Conservation (phyloP, 1,140 invertebrate species). For the Drosophila guanche region DNA sequence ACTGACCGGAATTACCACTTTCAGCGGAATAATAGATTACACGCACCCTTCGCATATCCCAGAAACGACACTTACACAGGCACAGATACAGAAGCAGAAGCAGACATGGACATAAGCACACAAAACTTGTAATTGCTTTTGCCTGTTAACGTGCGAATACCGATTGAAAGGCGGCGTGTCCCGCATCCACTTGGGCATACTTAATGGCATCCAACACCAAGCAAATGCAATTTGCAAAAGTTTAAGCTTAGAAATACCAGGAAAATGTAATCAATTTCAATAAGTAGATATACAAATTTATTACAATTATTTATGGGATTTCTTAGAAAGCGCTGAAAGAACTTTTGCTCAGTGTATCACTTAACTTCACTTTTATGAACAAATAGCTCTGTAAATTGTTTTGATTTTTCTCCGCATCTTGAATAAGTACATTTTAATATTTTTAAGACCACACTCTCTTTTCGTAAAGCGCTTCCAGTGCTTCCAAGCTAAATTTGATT, state of each 20-base stretch:
- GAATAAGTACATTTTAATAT: no score
- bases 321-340: neutral
- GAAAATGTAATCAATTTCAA: conserved; percentile 29
- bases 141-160: conserved; percentile 42
- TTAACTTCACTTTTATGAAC: no score
- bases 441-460: no score
- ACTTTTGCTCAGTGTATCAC: neutral
- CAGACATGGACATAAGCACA: conserved; percentile 8
- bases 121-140: conserved; percentile 39
- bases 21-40: conserved; percentile 79
- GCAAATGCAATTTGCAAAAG: conserved; percentile 43
- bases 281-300: conserved; percentile 12
- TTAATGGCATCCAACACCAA: conserved; percentile 47
- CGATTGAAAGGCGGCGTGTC: conserved; percentile 34
- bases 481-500: conserved; percentile 46
- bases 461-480: no score
- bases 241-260: conserved; percentile 7
- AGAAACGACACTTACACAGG: conserved; percentile 3
- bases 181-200: conserved; percentile 52
- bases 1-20: conserved; percentile 82
- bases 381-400: no score
- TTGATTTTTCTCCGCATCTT: no score
- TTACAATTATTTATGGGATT: neutral
- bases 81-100: neutral
- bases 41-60: conserved; percentile 27